Percentiles rank a stretch among this genome's conserved stretches.
These are phyloP conservation scores for Corynorhinus townsendii DNA, from an alignment of 2,113 vertebrate genomes.

Conservation along the genomic window DNA sequence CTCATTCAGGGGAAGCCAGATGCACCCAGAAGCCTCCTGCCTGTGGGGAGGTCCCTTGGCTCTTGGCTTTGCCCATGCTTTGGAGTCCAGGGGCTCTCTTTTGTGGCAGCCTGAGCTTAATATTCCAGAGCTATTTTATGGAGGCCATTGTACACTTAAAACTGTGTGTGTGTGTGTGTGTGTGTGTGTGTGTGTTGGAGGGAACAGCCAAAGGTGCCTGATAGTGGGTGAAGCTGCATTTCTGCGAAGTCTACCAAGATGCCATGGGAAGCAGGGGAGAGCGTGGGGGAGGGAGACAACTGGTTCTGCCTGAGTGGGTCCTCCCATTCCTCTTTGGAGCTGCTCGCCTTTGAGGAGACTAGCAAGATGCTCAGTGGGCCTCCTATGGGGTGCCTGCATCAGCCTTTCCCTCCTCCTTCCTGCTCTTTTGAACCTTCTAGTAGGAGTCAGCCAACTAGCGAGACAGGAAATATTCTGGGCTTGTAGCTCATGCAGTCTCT, in stretches of 20 bases:
- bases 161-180: not conserved
- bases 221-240: not conserved
- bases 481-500: not conserved
- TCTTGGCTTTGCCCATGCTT: not conserved
- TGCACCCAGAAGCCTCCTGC: not conserved
- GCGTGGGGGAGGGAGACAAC: not conserved
- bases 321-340: not conserved
- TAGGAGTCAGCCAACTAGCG: not conserved
- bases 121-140: not conserved
- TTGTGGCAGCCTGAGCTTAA: not conserved
- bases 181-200: not conserved
- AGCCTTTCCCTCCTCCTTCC: not conserved
- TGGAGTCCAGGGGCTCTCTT: not conserved
- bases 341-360: not conserved
- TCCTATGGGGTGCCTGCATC: not conserved
- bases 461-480: not conserved
- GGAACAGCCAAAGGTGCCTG: not conserved
- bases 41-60: too few species aligned
- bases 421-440: not conserved
- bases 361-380: not conserved
- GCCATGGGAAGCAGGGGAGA: not conserved
- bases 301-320: not conserved
- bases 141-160: not conserved
- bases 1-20: not conserved
- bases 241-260: not conserved